Percentiles rank a stretch among this genome's conserved stretches.
Evolutionary conservation across 2,888 invertebrate species (phyloP).

Genomic region (Diadegma fenestrale): DNA sequence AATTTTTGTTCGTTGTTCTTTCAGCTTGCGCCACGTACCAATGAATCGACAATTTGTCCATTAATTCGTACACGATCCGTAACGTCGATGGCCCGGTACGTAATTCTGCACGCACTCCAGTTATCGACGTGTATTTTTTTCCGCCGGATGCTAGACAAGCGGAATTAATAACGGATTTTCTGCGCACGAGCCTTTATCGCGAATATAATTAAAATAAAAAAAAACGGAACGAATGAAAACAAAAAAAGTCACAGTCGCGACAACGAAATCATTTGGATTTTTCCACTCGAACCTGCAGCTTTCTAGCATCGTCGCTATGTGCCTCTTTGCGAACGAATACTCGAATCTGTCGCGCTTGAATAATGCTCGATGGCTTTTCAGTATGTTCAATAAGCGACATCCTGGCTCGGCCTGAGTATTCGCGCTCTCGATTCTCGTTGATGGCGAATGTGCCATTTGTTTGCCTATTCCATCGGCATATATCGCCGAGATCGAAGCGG

Average conservation of each 20-base stretch:
- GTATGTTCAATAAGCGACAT: constrained; percentile 79
- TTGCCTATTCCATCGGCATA: neutral
- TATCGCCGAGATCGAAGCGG: neutral
- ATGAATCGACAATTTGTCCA: neutral
- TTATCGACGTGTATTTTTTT: neutral
- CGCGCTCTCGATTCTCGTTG: constrained; percentile 20
- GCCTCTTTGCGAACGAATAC: constrained; percentile 13
- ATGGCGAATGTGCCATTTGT: constrained; percentile 35
- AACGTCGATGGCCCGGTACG: neutral
- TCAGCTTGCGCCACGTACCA: neutral
- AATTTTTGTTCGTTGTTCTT: neutral
- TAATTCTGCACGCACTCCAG: neutral
- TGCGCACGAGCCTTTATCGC: neutral
- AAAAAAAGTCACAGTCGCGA: neutral
- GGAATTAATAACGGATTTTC: neutral
- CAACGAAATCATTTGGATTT: neutral
- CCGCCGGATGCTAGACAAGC: neutral
- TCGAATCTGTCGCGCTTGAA: constrained; percentile 29
- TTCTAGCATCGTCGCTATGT: constrained; percentile 1
- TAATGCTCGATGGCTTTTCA: constrained; percentile 71
- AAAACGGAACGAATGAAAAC: neutral
- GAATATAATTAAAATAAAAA: neutral
- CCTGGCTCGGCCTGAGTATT: constrained; percentile 61
- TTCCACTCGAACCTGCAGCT: constrained; percentile 4
- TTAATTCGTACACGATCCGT: constrained; percentile 1